Evolutionary conservation across 2,797 vertebrate genomes (phyloP), one percentile per base, ranked within the genome.

Genomic region (Lacerta bilineata): DNA sequence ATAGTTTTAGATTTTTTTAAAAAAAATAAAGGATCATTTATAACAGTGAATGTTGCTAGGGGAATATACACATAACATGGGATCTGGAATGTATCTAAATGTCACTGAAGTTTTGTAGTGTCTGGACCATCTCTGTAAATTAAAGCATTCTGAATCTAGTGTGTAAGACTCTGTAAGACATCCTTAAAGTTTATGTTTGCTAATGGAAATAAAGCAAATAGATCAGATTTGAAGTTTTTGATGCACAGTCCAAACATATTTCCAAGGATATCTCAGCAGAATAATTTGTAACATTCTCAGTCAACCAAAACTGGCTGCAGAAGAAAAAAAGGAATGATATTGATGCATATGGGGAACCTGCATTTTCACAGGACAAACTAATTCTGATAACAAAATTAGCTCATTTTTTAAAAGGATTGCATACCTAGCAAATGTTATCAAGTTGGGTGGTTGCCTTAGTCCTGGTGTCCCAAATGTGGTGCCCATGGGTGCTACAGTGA

Each of bases 121-220:
- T 84, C 81, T 25, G 71, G 15, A 41, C 6, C 50, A 10, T 46
- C 74, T 87, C 79, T 69, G 41, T 84, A 64, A 64, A 64, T 64
- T 18, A 91, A 46, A 50, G 55, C 68, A 72, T 83, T 87, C 23
- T 84, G 89, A 68, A 83, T 77, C 68, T 82, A 90, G 86, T 29
- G 41, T 89, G 39, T 29, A 86, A 89, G 78, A 68, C 27, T 75
- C 66, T 25, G 5, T 41, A 55, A 80, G 78, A 11, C n/a, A 25
- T 85, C 76, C 71, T 75, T 81, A 80, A 46, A 69, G 43, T 36
- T 79, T 77, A 46, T 64, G 64, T 87, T 82, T 81, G 25, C 61
- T 50, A 82, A 33, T 61, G 69, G 23, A 55, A 69, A 69, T 86
- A 69, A 59, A 86, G 76, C 25, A 66, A n/a, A 81, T 23, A 46